Percentiles rank a stretch among this genome's conserved stretches.
Evolutionary conservation across 2,888 invertebrate genomes (phyloP).

Genomic region (Rhyacophila evoluta): DNA sequence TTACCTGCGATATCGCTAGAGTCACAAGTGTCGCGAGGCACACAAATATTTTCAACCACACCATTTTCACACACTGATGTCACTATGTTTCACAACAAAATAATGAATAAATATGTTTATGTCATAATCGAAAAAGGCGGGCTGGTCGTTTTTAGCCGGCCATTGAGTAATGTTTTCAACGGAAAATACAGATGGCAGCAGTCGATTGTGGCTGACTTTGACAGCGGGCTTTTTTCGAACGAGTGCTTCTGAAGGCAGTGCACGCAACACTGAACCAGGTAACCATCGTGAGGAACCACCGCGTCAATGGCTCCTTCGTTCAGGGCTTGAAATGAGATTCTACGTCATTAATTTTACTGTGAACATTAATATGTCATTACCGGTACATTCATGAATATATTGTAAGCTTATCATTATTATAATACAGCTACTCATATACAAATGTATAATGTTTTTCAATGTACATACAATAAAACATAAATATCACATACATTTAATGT

Average conservation of each 20-base stretch:
- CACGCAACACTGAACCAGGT: slow-evolving; percentile 39
- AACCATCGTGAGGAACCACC: neutral
- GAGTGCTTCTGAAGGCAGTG: slow-evolving; percentile 36
- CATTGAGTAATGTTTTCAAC: slow-evolving; percentile 15
- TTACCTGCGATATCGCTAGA: slow-evolving; percentile 44
- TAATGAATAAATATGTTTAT: neutral
- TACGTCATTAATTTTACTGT: too few species aligned
- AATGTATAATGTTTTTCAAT: too few species aligned
- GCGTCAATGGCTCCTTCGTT: neutral
- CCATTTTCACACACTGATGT: slow-evolving; percentile 49
- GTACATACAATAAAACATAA: too few species aligned
- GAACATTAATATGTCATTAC: too few species aligned
- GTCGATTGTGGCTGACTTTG: neutral
- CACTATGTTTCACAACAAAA: slow-evolving; percentile 30
- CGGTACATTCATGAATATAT: too few species aligned
- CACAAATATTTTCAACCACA: slow-evolving; percentile 45
- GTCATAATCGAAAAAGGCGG: slow-evolving; percentile 20
- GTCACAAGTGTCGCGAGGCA: slow-evolving; percentile 45
- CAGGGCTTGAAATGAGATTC: slow-evolving; percentile 32
- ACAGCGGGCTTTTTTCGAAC: neutral
- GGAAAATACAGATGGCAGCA: slow-evolving; percentile 36
- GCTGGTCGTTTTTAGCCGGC: slow-evolving; percentile 37
- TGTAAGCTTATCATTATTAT: too few species aligned
- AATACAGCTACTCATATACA: too few species aligned
- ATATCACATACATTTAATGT: too few species aligned